Base-by-base conservation (phyloP, 2,888 invertebrate genomes). In the Cryptocephalus primarius region DNA sequence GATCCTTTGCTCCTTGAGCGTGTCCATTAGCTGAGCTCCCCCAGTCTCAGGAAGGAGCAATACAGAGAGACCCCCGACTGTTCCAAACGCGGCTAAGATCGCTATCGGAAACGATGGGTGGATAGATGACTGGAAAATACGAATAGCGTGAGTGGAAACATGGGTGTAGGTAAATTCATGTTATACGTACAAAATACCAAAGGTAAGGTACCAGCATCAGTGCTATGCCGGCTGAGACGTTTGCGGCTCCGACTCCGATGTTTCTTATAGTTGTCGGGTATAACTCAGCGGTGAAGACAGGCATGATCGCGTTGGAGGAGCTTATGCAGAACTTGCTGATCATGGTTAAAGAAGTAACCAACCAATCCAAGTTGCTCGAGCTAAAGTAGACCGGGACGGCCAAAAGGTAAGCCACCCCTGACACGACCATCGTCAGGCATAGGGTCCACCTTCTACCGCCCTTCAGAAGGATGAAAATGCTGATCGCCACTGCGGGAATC, bases 221-320 rank as follows among this genome's bases (percentile, higher is more conserved):
- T 11, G 85, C 87, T 41, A 86, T 66, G 10, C 88, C 85, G 1
- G 86, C 85, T 2, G 85, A 77, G 43, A 85, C 77, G 63, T 88
- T 87, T 59, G 84, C 85, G 3, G 82, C 83, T 4, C 71, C 88
- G 58, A 88, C 79, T 1, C 85, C 87, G 34, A 84, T 80, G 64
- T 88, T 88, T 52, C 88, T 74, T 4, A 87, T 78, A 4, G 84
- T 79, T 0, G 88, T 89, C 1, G 88, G 88, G 61, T 85, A 88
- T 36, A 88, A 68, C 70, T 89, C 88, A 0, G 86, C 83, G 8
- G 85, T 80, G 64, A 80, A 88, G 13, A 88, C 75, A 0, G 88
- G 88, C 73, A 87, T 74, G 58, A 87, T 83, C 61, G 83, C 86
- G 60, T 88, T 88, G 13, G 85, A 83, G 1, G 83, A 79, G 38